These are phyloP conservation scores for Cirrhinus molitorella DNA, from an alignment of 2,797 vertebrate species.

Conservation along the genomic window DNA sequence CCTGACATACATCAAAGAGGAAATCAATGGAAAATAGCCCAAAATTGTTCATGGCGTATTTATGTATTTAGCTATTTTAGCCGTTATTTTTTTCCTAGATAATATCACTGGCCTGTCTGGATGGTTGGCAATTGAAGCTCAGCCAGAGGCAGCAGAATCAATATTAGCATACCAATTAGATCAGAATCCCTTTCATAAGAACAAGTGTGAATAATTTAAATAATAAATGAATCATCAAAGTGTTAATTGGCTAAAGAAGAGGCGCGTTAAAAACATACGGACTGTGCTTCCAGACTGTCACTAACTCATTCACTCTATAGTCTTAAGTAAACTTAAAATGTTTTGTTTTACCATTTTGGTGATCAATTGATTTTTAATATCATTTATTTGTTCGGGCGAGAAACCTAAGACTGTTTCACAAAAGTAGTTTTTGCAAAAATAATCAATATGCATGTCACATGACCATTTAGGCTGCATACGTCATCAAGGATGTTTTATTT, in stretches of 20 bases:
- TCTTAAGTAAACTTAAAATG: background rate
- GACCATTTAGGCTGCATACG: too few relatives aligned
- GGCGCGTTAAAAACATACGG: background rate
- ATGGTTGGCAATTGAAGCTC: background rate
- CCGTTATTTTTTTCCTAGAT: background rate
- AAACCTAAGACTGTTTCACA: background rate
- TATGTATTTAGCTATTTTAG: background rate
- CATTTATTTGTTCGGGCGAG: background rate
- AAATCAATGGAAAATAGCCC: conserved; percentile 10
- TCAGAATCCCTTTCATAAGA: conserved; percentile 49
- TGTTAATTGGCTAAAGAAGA: conserved; percentile 46
- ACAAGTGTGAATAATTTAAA: conserved; percentile 40
- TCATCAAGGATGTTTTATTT: too few relatives aligned
- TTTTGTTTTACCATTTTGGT: background rate
- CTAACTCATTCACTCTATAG: background rate
- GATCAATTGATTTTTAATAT: background rate
- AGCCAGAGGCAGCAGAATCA: conserved; percentile 26
- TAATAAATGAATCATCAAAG: conserved; percentile 47
- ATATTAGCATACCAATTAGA: conserved; percentile 34
- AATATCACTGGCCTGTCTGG: background rate
- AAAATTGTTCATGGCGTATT: conserved; percentile 8
- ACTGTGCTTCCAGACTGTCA: conserved; percentile 3
- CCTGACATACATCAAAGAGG: background rate
- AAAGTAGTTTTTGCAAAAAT: background rate
- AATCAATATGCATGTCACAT: too few relatives aligned